Conservation (phyloP, 1,140 invertebrate species). For the Drosophila arizonae region DNA sequence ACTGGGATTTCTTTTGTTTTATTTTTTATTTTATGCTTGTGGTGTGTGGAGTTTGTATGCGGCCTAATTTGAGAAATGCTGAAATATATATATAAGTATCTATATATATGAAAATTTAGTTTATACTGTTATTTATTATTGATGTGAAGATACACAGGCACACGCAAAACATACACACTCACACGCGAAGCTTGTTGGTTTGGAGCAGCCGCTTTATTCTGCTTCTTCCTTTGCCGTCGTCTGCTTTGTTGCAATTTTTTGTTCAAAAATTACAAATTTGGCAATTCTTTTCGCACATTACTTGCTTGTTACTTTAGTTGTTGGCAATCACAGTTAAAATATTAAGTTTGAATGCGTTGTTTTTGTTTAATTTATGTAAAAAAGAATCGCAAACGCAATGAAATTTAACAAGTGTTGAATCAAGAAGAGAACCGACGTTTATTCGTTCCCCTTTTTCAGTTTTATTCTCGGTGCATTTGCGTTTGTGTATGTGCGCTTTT, state of each 20-base stretch:
- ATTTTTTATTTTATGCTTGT: background rate
- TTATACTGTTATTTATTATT: constrained; percentile 35
- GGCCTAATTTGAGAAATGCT: constrained; percentile 38
- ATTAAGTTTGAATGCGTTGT: constrained; percentile 74
- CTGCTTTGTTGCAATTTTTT: constrained; percentile 73
- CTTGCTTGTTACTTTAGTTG: constrained; percentile 61
- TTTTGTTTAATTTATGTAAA: constrained; percentile 73
- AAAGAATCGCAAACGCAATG: constrained; percentile 80
- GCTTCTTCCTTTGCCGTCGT: constrained; percentile 57
- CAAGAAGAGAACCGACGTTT: constrained; percentile 72
- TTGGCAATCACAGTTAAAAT: constrained; percentile 77
- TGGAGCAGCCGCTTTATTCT: constrained; percentile 52
- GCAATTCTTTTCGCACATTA: constrained; percentile 64
- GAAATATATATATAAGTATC: constrained; percentile 37
- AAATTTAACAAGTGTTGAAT: constrained; percentile 83
- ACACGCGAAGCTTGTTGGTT: constrained; percentile 47
- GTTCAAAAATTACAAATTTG: constrained; percentile 64
- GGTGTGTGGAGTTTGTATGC: constrained; percentile 22
- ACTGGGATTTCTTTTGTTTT: constrained; percentile 14
- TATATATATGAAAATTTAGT: constrained; percentile 25
- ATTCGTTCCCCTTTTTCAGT: constrained; percentile 56
- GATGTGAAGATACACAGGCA: constrained; percentile 18
- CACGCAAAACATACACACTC: constrained; percentile 32
- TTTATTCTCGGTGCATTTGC: constrained; percentile 58
- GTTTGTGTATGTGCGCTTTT: constrained; percentile 53